Evolutionary conservation across 2,113 vertebrate genomes (phyloP).

Genomic region (Mus musculus): DNA sequence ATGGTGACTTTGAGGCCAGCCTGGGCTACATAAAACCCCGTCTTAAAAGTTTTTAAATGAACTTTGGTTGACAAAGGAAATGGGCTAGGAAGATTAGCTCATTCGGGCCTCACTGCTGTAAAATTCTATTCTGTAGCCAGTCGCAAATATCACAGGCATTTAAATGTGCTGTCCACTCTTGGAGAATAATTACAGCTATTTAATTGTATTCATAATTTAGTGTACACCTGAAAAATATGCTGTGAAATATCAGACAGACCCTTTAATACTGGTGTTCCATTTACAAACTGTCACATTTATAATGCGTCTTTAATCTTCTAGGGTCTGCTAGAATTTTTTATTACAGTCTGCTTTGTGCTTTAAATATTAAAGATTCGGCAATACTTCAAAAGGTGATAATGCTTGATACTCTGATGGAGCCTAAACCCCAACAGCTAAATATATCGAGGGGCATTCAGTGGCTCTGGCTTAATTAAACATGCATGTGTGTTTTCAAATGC

Average conservation of each 20-base stretch:
- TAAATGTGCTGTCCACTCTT: constrained; percentile 86
- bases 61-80: constrained; percentile 52
- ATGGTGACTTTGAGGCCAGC: neutral
- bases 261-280: constrained; percentile 90
- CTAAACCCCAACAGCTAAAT: constrained; percentile 92
- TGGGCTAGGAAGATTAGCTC: constrained; percentile 71
- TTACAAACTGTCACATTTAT: constrained; percentile 92
- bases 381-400: constrained; percentile 97
- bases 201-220: constrained; percentile 93
- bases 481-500: constrained; percentile 94
- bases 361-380: constrained; percentile 96
- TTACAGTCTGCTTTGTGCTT: constrained; percentile 91
- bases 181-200: constrained; percentile 90
- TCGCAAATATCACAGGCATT: constrained; percentile 84
- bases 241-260: constrained; percentile 88
- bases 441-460: constrained; percentile 90
- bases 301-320: constrained; percentile 90
- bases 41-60: neutral
- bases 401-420: constrained; percentile 90
- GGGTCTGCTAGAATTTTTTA: constrained; percentile 90
- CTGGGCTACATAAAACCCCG: neutral
- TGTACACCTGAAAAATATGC: constrained; percentile 89
- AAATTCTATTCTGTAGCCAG: constrained; percentile 83
- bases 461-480: constrained; percentile 98
- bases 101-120: constrained; percentile 64